phyloP scores from a whole-genome alignment of 1,140 invertebrate species.

The Batillaria attramentaria region DNA sequence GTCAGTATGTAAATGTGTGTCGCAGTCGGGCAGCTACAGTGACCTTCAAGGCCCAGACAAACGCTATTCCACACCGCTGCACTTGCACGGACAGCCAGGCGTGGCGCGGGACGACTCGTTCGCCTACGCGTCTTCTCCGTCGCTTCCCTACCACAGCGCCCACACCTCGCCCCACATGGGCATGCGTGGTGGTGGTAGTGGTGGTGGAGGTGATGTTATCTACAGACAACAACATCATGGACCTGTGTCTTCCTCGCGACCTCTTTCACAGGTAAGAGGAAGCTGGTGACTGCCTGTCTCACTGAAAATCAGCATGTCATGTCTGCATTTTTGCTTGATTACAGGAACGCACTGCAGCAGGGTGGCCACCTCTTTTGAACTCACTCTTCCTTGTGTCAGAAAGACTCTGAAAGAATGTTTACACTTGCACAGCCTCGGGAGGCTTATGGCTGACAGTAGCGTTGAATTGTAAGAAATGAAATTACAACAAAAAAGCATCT shows the following conservation, averaged over 20 bases:
- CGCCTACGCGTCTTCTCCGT: constrained; percentile 31
- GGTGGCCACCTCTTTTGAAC: too few relatives aligned
- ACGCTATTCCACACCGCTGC: constrained; percentile 50
- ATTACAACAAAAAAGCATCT: too few relatives aligned
- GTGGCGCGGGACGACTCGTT: constrained; percentile 42
- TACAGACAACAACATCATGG: too few relatives aligned
- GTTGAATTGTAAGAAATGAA: too few relatives aligned
- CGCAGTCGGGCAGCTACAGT: constrained; percentile 54
- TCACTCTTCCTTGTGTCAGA: too few relatives aligned
- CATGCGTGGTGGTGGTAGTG: constrained; percentile 1
- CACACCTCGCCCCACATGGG: constrained; percentile 39
- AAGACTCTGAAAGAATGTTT: too few relatives aligned
- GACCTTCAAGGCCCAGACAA: constrained; percentile 52
- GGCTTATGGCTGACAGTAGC: too few relatives aligned
- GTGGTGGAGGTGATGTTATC: too few relatives aligned
- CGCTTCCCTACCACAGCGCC: constrained; percentile 34
- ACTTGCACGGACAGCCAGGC: constrained; percentile 36
- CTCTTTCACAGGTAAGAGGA: constrained; percentile 26
- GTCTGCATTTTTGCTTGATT: not conserved
- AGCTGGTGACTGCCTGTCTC: not conserved
- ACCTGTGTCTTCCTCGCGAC: too few relatives aligned
- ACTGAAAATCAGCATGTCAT: not conserved
- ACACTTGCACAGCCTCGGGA: too few relatives aligned
- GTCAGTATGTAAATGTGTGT: not conserved
- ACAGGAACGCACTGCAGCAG: too few relatives aligned